These are phyloP conservation scores for Ischnus inquisitorius DNA, from an alignment of 2,888 invertebrate species.

Conservation along the genomic window DNA sequence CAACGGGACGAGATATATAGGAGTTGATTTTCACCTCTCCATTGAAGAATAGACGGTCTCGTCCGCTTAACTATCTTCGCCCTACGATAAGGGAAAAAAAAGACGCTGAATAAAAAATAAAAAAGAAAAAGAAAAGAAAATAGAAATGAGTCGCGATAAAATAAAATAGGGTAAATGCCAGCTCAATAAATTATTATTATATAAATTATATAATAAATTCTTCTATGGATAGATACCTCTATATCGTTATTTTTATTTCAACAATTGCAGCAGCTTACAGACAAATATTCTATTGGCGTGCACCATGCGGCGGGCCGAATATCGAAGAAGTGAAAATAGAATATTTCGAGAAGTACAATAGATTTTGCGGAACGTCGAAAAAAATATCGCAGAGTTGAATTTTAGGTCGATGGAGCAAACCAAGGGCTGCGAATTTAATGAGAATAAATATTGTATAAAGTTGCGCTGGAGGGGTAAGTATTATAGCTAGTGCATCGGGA, in stretches of 20 bases:
- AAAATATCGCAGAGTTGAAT: neutral
- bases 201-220: neutral
- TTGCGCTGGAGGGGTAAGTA: conserved; percentile 74
- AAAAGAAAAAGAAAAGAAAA: neutral
- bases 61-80: conserved; percentile 12
- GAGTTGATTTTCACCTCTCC: conserved; percentile 79
- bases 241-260: neutral
- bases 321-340: neutral
- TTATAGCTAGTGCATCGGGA: conserved; percentile 71
- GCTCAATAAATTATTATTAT: neutral
- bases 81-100: neutral
- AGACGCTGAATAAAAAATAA: neutral
- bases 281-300: neutral
- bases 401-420: conserved; percentile 41
- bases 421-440: conserved; percentile 78
- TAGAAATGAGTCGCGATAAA: too few species aligned
- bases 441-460: conserved; percentile 85
- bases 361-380: neutral
- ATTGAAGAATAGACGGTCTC: conserved; percentile 78
- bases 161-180: neutral
- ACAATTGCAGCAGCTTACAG: neutral
- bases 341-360: neutral
- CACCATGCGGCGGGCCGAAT: neutral
- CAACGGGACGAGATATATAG: conserved; percentile 78
- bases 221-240: neutral